Base-by-base conservation (phyloP, 2,888 invertebrate species). In the Leucozona laternaria region DNA sequence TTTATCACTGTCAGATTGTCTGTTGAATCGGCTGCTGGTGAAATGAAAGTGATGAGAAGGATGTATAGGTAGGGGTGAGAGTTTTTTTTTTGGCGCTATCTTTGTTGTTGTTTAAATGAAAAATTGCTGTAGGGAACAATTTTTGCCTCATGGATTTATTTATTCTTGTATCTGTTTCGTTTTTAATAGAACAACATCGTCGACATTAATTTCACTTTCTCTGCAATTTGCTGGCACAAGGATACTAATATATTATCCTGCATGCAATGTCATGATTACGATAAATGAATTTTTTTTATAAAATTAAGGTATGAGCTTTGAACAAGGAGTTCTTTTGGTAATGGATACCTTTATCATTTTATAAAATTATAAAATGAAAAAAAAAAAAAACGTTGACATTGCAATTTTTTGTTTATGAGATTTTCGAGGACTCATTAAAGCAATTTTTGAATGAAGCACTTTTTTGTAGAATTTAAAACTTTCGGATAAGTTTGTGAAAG, bases 1-100 rank as follows among this genome's bases (percentile, higher is more conserved):
- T 86, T 82, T 79, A 78, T 86, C 86, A 82, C 66, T 86, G 82
- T 86, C 82, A 79, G 70, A 55, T 84, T 68, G 75, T 76, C 75
- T 79, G 76, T 40, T 68, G 53, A 25, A 57, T 57, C 17, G 22
- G 45, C 40, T 73, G 48, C 57, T 73, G 31, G 37, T 71, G 71
- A 37, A 66, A 60, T 83, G 62, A 83, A 77, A 72, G 57, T 53
- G 66, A 73, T 68, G 45, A 28, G 22, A 45, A 55, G 11, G 15
- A 37, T 37, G 22, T 48, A 17, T 15, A 20, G n/a, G 15, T 50
- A 43, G 20, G 17, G 25, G 17, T 40, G 11, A 43, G 25, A 5
- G 1, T 31, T 31, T 17, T 17, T 31, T 20, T 53, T 22, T 15
- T 34, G 4, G 2, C 4, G 13, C 8, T n/a, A n/a, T n/a, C n/a